Evolutionary conservation across 64 coral and sea anemone species (phyloP).

Genomic region (Pocillopora damicornis): DNA sequence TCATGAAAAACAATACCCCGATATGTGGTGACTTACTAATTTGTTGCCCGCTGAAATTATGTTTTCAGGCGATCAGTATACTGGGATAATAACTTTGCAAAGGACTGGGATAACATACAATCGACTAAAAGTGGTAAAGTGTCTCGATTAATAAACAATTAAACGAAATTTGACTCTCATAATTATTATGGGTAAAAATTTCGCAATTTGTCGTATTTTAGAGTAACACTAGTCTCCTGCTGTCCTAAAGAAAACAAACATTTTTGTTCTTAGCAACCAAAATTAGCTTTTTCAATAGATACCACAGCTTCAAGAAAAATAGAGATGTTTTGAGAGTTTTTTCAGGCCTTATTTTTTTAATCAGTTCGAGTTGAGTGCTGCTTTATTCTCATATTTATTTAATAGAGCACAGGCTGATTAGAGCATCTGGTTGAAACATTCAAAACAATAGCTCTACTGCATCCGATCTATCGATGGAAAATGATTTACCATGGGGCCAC

Average conservation of each 20-base stretch:
- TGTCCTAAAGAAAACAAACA: neutral
- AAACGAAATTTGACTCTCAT: neutral
- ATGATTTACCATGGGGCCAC: too few species aligned
- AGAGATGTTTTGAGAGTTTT: too few species aligned
- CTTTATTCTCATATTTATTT: too few species aligned
- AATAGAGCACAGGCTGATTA: too few species aligned
- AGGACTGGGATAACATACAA: slow-evolving; percentile 72
- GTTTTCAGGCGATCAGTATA: slow-evolving; percentile 79
- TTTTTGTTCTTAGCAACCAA: neutral
- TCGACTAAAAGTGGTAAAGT: slow-evolving; percentile 51
- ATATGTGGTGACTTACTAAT: neutral
- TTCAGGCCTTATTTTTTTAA: too few species aligned
- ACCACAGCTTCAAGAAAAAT: too few species aligned
- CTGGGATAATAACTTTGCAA: slow-evolving; percentile 87
- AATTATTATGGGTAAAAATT: too few species aligned
- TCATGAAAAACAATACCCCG: neutral
- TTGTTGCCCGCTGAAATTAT: neutral
- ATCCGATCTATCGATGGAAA: too few species aligned
- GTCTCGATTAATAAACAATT: neutral
- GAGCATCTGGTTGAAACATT: too few species aligned
- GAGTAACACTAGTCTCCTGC: too few species aligned
- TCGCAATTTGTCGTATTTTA: neutral
- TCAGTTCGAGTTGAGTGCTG: too few species aligned
- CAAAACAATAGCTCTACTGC: too few species aligned
- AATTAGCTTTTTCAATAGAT: neutral